These are phyloP conservation scores for Aphis gossypii DNA, from an alignment of 1,140 invertebrate species.

Conservation along the genomic window DNA sequence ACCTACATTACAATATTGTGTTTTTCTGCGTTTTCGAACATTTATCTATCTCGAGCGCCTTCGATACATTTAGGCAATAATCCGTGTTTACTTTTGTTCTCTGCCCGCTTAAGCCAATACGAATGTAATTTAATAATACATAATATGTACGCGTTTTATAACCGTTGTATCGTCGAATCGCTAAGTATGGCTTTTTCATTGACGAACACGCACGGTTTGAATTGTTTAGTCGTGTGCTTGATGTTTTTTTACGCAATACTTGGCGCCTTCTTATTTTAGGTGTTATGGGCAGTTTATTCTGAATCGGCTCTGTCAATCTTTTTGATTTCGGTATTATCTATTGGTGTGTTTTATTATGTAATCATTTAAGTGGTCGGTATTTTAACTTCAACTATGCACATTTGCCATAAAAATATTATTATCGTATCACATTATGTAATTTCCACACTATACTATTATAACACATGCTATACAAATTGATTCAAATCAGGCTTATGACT, in stretches of 20 bases:
- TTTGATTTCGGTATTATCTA: not conserved
- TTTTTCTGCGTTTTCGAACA: not conserved
- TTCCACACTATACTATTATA: no score
- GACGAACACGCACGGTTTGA: not conserved
- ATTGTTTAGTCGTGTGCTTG: not conserved
- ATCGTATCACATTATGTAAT: no score
- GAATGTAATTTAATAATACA: not conserved
- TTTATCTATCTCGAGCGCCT: not conserved
- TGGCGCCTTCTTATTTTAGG: not conserved
- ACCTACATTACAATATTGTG: not conserved
- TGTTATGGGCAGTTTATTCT: not conserved
- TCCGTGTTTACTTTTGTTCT: not conserved
- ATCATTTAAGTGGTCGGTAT: not conserved
- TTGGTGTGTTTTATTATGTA: not conserved
- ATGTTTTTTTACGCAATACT: not conserved
- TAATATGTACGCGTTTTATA: not conserved
- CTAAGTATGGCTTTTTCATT: not conserved
- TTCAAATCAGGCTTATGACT: no score
- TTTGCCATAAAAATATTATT: no score
- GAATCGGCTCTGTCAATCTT: not conserved
- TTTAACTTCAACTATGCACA: not conserved
- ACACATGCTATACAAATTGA: no score
- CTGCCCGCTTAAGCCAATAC: not conserved
- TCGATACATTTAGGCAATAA: not conserved
- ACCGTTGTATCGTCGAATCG: not conserved